These are phyloP conservation scores for Ornithorhynchus anatinus DNA, from an alignment of 2,113 vertebrate genomes.

Conservation along the genomic window DNA sequence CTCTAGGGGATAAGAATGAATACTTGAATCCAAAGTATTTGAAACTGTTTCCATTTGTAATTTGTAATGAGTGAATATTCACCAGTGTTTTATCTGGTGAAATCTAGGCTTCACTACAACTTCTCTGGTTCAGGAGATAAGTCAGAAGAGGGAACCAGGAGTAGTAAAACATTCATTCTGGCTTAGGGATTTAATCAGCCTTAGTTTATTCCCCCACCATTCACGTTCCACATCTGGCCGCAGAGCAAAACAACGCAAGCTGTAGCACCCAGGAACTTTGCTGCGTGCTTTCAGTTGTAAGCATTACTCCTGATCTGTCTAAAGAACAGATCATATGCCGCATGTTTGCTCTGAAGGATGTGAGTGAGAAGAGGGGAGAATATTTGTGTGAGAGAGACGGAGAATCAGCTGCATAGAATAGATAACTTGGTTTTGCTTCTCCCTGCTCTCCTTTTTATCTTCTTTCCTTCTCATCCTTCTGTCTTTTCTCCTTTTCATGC, in stretches of 20 bases:
- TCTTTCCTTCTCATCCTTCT: conserved; percentile 1
- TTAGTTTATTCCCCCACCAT: not conserved
- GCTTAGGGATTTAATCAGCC: too few species aligned
- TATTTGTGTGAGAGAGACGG: not conserved
- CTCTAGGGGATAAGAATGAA: too few species aligned
- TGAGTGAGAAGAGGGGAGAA: not conserved
- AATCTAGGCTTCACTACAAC: too few species aligned
- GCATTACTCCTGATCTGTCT: not conserved
- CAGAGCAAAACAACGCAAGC: not conserved
- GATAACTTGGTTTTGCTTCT: not conserved
- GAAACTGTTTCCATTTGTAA: too few species aligned
- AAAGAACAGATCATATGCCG: accelerated
- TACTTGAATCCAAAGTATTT: too few species aligned
- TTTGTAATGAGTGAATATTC: too few species aligned
- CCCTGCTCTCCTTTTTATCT: not conserved
- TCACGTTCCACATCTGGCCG: not conserved
- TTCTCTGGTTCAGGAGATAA: too few species aligned
- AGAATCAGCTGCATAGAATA: not conserved
- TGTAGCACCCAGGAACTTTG: not conserved
- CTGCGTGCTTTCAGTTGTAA: not conserved
- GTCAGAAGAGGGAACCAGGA: too few species aligned
- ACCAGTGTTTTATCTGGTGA: too few species aligned
- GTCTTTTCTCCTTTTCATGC: not conserved
- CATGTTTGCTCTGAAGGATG: not conserved
- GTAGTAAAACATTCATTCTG: too few species aligned